phyloP scores from a whole-genome alignment of 2,888 invertebrate species.

The Synanthedon andrenaeformis region DNA sequence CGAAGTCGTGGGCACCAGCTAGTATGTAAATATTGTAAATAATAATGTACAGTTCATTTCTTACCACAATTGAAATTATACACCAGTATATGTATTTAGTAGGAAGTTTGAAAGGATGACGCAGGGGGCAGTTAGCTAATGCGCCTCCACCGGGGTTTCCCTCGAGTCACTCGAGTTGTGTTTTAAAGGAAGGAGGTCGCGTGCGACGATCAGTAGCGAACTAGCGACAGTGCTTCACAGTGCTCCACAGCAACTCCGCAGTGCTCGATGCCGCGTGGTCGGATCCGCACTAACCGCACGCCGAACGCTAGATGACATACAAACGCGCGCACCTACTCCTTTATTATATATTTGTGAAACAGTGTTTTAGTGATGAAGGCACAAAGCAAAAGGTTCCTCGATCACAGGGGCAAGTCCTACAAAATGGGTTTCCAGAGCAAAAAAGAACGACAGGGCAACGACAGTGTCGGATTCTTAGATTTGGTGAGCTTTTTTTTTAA shows the following conservation, averaged over 20 bases:
- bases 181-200: not conserved
- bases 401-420: constrained; percentile 25
- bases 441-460: constrained; percentile 6
- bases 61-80: too few relatives aligned
- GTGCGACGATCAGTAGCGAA: not conserved
- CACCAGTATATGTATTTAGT: too few relatives aligned
- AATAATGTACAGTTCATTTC: too few relatives aligned
- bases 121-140: not conserved
- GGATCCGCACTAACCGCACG: not conserved
- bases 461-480: constrained; percentile 9
- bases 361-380: constrained; percentile 17
- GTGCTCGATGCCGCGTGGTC: not conserved
- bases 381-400: constrained; percentile 23
- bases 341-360: not conserved
- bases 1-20: too few relatives aligned
- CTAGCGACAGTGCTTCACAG: too few relatives aligned
- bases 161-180: not conserved
- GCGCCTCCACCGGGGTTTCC: not conserved
- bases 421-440: constrained; percentile 10
- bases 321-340: not conserved
- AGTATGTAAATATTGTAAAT: too few relatives aligned
- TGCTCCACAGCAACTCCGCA: too few relatives aligned
- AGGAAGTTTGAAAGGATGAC: too few relatives aligned
- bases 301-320: not conserved
- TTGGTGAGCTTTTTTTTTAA: not conserved